Evolutionary conservation across 2,797 vertebrate species (phyloP).

Genomic region (Erethizon dorsatum): DNA sequence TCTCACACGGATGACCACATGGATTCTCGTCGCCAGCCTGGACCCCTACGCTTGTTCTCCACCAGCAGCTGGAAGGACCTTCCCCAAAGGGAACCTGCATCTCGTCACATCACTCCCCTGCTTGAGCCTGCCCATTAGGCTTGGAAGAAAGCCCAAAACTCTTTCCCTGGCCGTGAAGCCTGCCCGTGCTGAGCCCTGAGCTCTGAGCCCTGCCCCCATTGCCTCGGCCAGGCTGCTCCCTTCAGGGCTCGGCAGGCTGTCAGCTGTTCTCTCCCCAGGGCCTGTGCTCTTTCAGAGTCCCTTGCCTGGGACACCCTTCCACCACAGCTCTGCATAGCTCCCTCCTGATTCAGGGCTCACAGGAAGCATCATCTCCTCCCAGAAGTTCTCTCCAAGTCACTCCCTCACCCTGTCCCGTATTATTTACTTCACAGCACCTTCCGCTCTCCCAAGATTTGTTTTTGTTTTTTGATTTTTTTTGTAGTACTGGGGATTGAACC

Average conservation of each 20-base stretch:
- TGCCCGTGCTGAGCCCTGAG: neutral
- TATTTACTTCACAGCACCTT: neutral
- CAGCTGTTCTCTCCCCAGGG: neutral
- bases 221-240: neutral
- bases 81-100: constrained; percentile 1
- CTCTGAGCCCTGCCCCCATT: neutral
- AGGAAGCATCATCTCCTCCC: neutral
- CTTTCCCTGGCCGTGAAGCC: neutral
- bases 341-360: neutral
- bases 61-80: neutral
- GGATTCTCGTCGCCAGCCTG: neutral
- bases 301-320: neutral
- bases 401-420: neutral
- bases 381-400: neutral
- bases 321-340: neutral
- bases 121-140: neutral
- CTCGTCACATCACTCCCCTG: neutral
- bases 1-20: neutral
- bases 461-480: neutral
- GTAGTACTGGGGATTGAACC: neutral
- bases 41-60: neutral
- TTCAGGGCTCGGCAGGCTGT: neutral
- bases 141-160: constrained; percentile 28
- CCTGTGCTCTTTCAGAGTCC: neutral
- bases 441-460: neutral